Conservation (phyloP, 2,797 vertebrate genomes). For the Scolopax rusticola region DNA sequence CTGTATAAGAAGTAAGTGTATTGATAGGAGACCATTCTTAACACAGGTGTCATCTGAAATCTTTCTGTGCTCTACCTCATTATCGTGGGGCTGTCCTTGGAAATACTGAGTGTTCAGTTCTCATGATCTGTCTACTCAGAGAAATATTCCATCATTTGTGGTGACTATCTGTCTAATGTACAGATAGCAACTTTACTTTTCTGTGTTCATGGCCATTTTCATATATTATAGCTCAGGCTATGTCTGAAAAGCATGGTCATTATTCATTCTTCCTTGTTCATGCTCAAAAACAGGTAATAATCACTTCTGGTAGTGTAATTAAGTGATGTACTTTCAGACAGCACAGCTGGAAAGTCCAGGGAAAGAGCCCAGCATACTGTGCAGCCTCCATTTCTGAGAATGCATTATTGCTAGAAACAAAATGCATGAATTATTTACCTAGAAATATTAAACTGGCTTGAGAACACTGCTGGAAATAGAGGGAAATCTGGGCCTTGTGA, state of each 20-base stretch:
- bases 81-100: background rate
- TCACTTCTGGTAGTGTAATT: conserved; percentile 14
- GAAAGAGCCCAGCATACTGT: background rate
- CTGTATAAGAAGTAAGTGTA: background rate
- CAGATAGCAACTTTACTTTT: background rate
- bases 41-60: background rate
- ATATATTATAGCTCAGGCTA: background rate
- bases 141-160: background rate
- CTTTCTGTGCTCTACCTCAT: background rate
- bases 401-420: conserved; percentile 38
- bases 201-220: background rate
- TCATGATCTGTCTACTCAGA: background rate
- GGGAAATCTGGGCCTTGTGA: conserved; percentile 9
- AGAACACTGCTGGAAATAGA: conserved; percentile 36
- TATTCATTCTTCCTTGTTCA: background rate
- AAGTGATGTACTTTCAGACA: background rate
- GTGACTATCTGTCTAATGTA: background rate
- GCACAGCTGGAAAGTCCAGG: background rate
- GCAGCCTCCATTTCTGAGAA: background rate
- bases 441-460: conserved; percentile 40
- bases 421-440: conserved; percentile 59
- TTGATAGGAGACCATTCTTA: background rate
- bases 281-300: background rate
- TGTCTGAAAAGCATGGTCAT: background rate
- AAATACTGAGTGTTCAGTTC: background rate